Base-by-base conservation (phyloP, 1,140 invertebrate species). In the Drosophila repleta region DNA sequence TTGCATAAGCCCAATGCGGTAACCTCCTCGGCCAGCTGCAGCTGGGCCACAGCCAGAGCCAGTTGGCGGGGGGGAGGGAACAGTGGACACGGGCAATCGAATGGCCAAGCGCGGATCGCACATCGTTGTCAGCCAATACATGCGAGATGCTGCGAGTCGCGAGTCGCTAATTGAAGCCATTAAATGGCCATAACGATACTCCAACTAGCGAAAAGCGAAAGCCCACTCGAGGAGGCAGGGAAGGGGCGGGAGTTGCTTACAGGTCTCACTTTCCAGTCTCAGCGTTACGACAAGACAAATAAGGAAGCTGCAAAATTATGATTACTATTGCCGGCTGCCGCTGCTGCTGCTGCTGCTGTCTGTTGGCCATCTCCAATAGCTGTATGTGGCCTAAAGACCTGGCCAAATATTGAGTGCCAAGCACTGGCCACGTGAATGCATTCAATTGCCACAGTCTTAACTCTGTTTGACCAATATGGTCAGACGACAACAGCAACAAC, bases 101-200 rank as follows among this genome's bases (percentile, higher is more conserved):
- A 80, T 74, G 76, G 8, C 60, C 72, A 66, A 49, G 51, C 61
- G 43, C 53, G 41, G 66, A 64, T 84, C 81, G 82, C 81, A 85
- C 81, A 81, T 85, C 81, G 77, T 85, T 87, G 81, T 79, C 81
- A 81, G 81, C 69, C 81, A 80, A 80, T 84, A 84, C 69, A 24
- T 26, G 63, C 60, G 48, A 76, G 62, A 58, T 15, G 39, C 39
- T 15, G 39, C 39, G 15, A 43, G n/a, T 17, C 39, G 39, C 69
- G 74, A 85, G 77, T 77, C 58, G 81, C 81, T 85, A 85, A 85
- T 85, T 85, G 81, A 85, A 76, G 82, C 77, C 63, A 85, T 87
- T 85, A 81, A 85, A 81, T 73, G 82, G 58, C 73, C 66, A 70
- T 65, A 70, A 62, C 62, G 45, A 74, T 60, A 58, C 37, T 39